phyloP scores from a whole-genome alignment of 2,113 vertebrate species.

The Neolamprologus brichardi region DNA sequence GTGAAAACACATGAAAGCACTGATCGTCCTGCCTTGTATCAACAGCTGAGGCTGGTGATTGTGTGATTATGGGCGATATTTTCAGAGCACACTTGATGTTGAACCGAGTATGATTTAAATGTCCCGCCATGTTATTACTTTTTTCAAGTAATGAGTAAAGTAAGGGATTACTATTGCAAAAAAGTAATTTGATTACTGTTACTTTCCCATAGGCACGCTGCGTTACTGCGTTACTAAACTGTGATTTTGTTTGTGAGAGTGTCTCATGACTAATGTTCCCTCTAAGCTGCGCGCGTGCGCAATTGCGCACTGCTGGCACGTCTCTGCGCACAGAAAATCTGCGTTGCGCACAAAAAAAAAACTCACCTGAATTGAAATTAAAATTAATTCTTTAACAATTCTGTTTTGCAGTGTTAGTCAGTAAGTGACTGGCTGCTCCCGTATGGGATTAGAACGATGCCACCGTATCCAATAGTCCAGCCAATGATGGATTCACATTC shows the following conservation, averaged over 20 bases:
- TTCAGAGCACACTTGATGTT: neutral
- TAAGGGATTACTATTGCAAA: neutral
- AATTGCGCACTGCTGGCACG: too few species aligned
- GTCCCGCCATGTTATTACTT: neutral
- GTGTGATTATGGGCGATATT: neutral
- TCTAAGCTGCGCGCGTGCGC: neutral
- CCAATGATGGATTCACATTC: neutral
- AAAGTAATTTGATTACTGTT: neutral
- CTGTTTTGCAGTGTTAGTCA: neutral
- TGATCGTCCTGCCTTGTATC: neutral
- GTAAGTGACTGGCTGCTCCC: accelerated
- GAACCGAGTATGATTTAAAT: neutral
- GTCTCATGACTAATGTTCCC: accelerated
- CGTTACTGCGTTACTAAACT: neutral
- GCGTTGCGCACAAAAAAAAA: accelerated
- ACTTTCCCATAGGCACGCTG: neutral
- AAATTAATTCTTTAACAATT: accelerated
- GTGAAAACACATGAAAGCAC: neutral
- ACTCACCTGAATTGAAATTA: neutral
- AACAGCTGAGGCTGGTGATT: neutral
- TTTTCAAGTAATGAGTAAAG: neutral
- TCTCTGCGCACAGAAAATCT: neutral
- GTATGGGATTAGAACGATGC: neutral
- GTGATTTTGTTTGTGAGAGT: neutral
- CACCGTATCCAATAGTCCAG: accelerated